Base-by-base conservation (phyloP, 2,888 invertebrate genomes). In the Cyclophora punctaria region DNA sequence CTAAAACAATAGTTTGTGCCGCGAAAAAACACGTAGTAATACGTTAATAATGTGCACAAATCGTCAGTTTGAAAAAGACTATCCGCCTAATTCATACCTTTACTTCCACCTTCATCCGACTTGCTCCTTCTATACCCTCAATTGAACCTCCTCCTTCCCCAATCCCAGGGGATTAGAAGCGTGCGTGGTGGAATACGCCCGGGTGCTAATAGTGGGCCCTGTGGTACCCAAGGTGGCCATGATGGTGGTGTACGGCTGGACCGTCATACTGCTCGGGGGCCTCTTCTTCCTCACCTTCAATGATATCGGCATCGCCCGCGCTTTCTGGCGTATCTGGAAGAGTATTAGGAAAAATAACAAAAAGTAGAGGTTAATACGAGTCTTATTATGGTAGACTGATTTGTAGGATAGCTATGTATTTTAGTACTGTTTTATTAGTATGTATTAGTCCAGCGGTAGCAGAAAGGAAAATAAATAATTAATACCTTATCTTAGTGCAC, bases 151-250 rank as follows among this genome's bases (percentile, higher is more conserved):
- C 37, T 42, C 45, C 49, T 42, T 44, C 53, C 60, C 57, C 52
- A 44, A 55, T 60, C 64, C 60, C 75, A 95, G 96, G 96, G 96
- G 96, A 48, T 78, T 96, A 48, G 95, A 96, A 83, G 95, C 96
- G 2, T 88, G 93, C 62, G 90, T 93, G 33, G 83, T 92, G 5
- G 96, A 96, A 81, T 96, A 96, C 68, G 73, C 93, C 3, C 89
- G 96, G 41, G 94, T 94, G 2, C 78, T 91, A 5, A 71, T 96
- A 3, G 90, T 96, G 63, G 96, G 96, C 4, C 78, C 87, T 3
- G 51, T 92, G 5, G 60, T 95, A 35, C 94, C 96, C 0, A 95
- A 94, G 77, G 58, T 94, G 33, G 91, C 93, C 0, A 82, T 93
- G 60, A 83, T 75, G 1, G 51, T 90, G 0, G 89, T 96, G 1